Base-by-base conservation (phyloP, 2,797 vertebrate genomes). In the Argyrosomus regius region DNA sequence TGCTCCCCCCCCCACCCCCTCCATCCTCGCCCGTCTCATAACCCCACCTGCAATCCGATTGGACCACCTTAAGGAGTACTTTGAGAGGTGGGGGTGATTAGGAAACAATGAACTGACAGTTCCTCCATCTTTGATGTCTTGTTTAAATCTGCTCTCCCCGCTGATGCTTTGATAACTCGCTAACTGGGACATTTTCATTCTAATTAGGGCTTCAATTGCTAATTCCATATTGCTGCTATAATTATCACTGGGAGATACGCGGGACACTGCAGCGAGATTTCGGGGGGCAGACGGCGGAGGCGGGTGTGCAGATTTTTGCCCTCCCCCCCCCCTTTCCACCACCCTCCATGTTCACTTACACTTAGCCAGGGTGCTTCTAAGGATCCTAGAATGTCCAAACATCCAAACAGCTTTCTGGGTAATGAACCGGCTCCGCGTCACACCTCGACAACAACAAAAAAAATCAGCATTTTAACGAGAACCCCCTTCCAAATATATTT, bases 181-280 rank as follows among this genome's bases (percentile, higher is more conserved):
- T 98, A 98, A 97, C 97, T 97, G 97, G 97, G 96, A 96, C 96
- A 96, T 97, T 97, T 96, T 96, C 95, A 94, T 94, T 96, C 96
- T 97, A 98, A 98, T 98, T 98, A 98, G 96, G 94, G 96, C 95
- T 96, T 95, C 97, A 96, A 97, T 96, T 95, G 96, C 96, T 97
- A 97, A 97, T 97, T 97, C 96, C 96, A 96, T 95, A 96, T 96
- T 92, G 95, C 95, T 95, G 96, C 96, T 97, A 96, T 97, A 97
- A 97, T 98, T 98, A 97, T 97, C 96, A 96, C 96, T 94, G 95
- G 96, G 87, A 95, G 96, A 82, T 28, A 54, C 67, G 35, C n/a
- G 53, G 13, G 59, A 59, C 63, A 22, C 68, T 4, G 45, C n/a
- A n/a, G 72, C 57, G 61, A 81, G 43, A 74, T 78, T 74, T 73